Evolutionary conservation across 2,888 invertebrate species (phyloP), one percentile per base, ranked within the genome.

Genomic region (Didymodactylos carnosus): DNA sequence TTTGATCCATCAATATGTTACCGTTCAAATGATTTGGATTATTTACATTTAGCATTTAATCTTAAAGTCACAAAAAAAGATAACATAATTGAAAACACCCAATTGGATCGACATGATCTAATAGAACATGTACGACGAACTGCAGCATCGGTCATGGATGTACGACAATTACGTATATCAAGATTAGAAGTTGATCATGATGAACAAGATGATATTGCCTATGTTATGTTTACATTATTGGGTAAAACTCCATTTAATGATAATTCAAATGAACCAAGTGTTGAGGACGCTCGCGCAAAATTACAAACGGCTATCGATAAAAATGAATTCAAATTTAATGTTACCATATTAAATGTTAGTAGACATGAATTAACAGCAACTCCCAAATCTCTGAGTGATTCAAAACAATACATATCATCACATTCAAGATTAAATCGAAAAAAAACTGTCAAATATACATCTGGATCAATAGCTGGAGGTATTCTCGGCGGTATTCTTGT

Each of bases 81-180:
- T 35, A 8, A n/a, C 13, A n/a, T n/a, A n/a, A 11, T 35, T 11
- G 62, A 62, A 35, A 6, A n/a, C 35, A 19, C 29, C n/a, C 3
- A 35, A 2, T 16, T 62, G n/a, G 14, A 62, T 62, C 6, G 62
- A 62, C 35, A 10, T 35, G 35, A n/a, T 35, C 35, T 62, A 62
- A 14, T 10, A 19, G 0, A 8, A 1, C 2, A 19, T 13, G 1
- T 4, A 35, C 19, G 35, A 0, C 1, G 0, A 7, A 3, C 14
- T 27, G 16, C 35, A 10, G 10, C 0, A 7, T 35, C 19, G 29
- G 0, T 1, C 6, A 35, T 13, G 16, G 2, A 16, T 0, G 27
- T 62, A n/a, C 16, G 11, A n/a, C 35, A 3, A 35, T 29, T 35
- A 62, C 62, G 62, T 62, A 7, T 62, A 10, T n/a, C 19, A n/a